Percentiles rank a stretch among this genome's conserved stretches.
phyloP scores from a whole-genome alignment of 2,797 vertebrate species.

The Eidolon dupreanum region DNA sequence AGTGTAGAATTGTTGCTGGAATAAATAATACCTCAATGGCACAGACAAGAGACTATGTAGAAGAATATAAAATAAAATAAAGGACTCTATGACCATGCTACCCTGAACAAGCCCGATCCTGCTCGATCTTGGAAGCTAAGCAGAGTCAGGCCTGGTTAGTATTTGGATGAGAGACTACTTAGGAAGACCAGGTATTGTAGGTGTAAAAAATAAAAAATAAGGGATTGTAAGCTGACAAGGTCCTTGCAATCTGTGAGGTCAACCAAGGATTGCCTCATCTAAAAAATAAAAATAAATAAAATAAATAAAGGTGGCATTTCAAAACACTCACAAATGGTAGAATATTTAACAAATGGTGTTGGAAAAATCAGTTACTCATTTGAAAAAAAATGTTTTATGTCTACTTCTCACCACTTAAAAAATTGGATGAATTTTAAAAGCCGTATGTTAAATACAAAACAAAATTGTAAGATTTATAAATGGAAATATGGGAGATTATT shows the following conservation, averaged over 20 bases:
- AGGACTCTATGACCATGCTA: not conserved
- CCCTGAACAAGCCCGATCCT: too few relatives aligned
- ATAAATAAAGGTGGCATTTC: slow-evolving; percentile 33
- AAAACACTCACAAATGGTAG: not conserved
- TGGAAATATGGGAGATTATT: not conserved
- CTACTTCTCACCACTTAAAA: not conserved
- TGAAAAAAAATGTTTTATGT: not conserved
- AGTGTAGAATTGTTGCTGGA: not conserved
- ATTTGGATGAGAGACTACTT: too few relatives aligned
- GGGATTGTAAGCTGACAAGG: too few relatives aligned
- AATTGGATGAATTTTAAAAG: not conserved
- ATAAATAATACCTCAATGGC: not conserved
- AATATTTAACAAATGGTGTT: not conserved
- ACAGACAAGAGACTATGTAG: not conserved
- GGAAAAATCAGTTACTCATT: not conserved
- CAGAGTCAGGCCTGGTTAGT: too few relatives aligned
- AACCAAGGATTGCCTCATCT: too few relatives aligned
- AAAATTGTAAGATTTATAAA: not conserved
- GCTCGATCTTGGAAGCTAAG: too few relatives aligned
- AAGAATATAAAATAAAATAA: slow-evolving; percentile 46
- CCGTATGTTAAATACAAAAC: not conserved
- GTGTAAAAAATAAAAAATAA: too few relatives aligned
- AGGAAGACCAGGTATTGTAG: too few relatives aligned
- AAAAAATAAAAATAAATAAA: not conserved
- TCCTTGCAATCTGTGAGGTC: too few relatives aligned